A percentile compares a stretch with the other conserved stretches of the same genome.
These are phyloP conservation scores for Eulemur rufifrons DNA, from an alignment of 2,113 vertebrate genomes.

Conservation along the genomic window DNA sequence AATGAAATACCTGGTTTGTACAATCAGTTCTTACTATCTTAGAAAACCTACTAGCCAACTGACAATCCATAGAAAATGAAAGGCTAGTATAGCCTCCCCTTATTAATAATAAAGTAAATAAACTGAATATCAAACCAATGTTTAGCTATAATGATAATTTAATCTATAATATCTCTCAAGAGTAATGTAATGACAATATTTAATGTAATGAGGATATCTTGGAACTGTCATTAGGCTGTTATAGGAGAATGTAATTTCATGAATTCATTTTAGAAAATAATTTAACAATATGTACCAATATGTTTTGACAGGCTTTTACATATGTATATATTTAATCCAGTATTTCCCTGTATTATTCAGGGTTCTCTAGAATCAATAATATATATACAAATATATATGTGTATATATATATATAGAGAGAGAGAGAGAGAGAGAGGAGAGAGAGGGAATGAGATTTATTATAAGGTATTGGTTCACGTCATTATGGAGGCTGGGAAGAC, in stretches of 20 bases:
- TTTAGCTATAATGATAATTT: not conserved
- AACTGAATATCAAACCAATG: not conserved
- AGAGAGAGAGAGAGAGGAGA: not conserved
- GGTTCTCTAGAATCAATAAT: not conserved
- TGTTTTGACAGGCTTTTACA: not conserved
- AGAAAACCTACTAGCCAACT: not conserved
- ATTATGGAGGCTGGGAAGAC: not conserved
- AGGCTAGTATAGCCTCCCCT: not conserved
- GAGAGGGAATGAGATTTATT: not conserved
- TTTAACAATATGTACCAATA: not conserved
- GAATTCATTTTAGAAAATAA: not conserved
- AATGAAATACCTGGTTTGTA: not conserved
- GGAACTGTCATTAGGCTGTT: not conserved
- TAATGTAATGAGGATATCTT: not conserved
- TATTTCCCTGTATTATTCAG: not conserved
- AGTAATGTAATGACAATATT: not conserved
- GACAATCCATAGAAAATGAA: not conserved
- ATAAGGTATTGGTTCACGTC: not conserved
- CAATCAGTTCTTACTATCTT: not conserved
- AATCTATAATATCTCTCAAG: not conserved
- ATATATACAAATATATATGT: not conserved
- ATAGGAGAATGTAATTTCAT: not conserved
- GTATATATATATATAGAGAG: not conserved
- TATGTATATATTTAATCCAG: not conserved
- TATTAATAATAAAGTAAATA: not conserved